A percentile compares a stretch with the other conserved stretches of the same genome.
phyloP scores from a whole-genome alignment of 2,113 vertebrate species.

The Camelus dromedarius region DNA sequence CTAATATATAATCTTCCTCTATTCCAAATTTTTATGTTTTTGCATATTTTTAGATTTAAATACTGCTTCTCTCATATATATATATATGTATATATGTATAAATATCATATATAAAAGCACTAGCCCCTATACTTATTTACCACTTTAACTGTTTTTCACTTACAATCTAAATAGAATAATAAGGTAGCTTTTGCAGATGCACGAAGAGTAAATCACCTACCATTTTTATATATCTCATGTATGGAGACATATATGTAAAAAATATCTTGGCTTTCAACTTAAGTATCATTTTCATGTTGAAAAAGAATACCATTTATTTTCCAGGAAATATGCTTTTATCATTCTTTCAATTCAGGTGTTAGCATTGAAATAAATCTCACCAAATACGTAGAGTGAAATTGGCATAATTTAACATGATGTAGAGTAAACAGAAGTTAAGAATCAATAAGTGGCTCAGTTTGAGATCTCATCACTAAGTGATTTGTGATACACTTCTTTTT shows the following conservation, averaged over 20 bases:
- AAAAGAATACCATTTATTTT: slow-evolving; percentile 3
- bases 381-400: slow-evolving; percentile 61
- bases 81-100: not conserved
- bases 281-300: not conserved
- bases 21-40: not conserved
- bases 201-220: not conserved
- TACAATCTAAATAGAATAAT: not conserved
- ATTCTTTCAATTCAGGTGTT: slow-evolving; percentile 29
- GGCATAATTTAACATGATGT: slow-evolving; percentile 80
- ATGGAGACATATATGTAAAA: not conserved
- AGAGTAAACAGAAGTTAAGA: slow-evolving; percentile 80
- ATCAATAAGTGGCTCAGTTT: slow-evolving; percentile 76
- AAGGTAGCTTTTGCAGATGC: not conserved
- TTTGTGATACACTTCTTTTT: slow-evolving; percentile 79
- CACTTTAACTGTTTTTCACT: not conserved
- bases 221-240: not conserved
- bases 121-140: not conserved
- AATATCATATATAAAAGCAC: not conserved
- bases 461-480: slow-evolving; percentile 79
- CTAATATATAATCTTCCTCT: not conserved
- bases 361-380: slow-evolving; percentile 32
- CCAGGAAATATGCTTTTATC: slow-evolving; percentile 4
- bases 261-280: not conserved
- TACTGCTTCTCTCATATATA: not conserved
- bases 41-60: not conserved